Evolutionary conservation across 2,888 invertebrate genomes (phyloP), one percentile per base, ranked within the genome.

Genomic region (Drosophila niveifrons): DNA sequence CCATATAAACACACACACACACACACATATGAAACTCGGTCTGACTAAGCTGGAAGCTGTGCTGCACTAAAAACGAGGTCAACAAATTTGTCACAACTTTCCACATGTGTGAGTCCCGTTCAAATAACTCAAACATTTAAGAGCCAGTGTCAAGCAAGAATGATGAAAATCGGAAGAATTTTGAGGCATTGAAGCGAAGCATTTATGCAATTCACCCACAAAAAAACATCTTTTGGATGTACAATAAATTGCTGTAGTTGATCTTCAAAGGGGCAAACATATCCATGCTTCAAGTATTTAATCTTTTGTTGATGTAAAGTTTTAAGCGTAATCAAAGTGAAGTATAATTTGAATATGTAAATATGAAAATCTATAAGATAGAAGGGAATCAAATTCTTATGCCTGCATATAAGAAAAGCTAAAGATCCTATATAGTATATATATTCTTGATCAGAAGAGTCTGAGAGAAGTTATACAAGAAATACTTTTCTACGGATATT

Each of bases 1-100:
- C 36, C 23, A 31, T 18, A 18, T n/a, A 36, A 48, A 48, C n/a
- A 23, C 34, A 39, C 51, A 58, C 52, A 61, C 52, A 57, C 58
- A 47, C n/a, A n/a, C n/a, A n/a, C n/a, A n/a, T n/a, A 51, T 61
- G 61, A 68, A 64, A 74, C 57, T 57, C 10, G 10, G 56, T 68
- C 75, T 65, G 73, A 77, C 58, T 66, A 72, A 76, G 59, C 57
- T 50, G 34, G 18, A 23, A 36, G 56, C 18, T 18, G 51, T 2
- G 13, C n/a, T 62, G 55, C 62, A n/a, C 34, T 41, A 3, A 56
- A 56, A 70, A 69, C 43, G 44, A 41, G 53, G 39, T 39, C 61
- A 56, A 56, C 41, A 66, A 47, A 58, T 52, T 57, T 48, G 52
- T 39, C 62, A 59, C 47, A 71, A 15, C 46, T 72, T 66, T 72